These are phyloP conservation scores for Cheumatopsyche charites DNA, from an alignment of 1,140 invertebrate species.

Conservation along the genomic window DNA sequence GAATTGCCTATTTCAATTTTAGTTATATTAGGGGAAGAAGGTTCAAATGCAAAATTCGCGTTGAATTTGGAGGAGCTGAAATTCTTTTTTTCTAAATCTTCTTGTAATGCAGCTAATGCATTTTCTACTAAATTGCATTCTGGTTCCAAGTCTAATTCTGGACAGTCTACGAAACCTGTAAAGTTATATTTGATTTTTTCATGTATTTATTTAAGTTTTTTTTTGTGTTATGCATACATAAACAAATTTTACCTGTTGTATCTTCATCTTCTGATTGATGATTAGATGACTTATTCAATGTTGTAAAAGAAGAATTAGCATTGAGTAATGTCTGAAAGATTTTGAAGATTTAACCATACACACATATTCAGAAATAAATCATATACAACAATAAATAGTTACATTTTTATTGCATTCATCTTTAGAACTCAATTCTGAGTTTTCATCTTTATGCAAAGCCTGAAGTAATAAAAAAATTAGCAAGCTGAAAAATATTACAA, in stretches of 20 bases:
- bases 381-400: no score
- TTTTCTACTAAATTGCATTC: slow-evolving; percentile 46
- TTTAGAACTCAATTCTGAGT: no score
- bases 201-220: not conserved
- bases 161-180: slow-evolving; percentile 39
- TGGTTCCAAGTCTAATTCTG: slow-evolving; percentile 42
- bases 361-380: no score
- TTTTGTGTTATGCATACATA: not conserved
- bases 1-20: not conserved
- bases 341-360: no score
- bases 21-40: not conserved
- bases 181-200: not conserved
- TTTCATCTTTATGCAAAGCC: no score
- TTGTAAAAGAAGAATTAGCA: not conserved
- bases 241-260: slow-evolving; percentile 34
- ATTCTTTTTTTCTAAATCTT: slow-evolving; percentile 32
- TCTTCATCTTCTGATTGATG: slow-evolving; percentile 42
- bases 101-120: slow-evolving; percentile 38
- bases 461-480: no score
- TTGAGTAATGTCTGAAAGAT: no score
- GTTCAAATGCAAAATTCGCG: not conserved
- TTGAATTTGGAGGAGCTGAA: not conserved
- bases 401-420: no score
- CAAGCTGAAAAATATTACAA: no score
- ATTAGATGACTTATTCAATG: slow-evolving; percentile 19